phyloP scores from a whole-genome alignment of 2,888 invertebrate species.

The Himalopsyche japonica region DNA sequence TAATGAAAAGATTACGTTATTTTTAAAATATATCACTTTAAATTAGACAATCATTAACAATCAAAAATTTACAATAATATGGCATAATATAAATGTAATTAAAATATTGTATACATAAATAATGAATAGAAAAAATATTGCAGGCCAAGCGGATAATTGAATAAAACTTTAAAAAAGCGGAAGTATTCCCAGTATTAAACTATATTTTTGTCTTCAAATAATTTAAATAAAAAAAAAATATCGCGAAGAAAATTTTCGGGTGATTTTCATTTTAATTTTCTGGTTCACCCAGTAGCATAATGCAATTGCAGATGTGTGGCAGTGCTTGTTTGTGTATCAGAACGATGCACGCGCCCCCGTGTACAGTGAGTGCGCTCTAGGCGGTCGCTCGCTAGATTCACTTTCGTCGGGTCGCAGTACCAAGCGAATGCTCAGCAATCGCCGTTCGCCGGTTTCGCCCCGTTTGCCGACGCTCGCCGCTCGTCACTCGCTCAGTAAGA shows the following conservation, averaged over 20 bases:
- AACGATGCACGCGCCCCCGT: conserved; percentile 47
- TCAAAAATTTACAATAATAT: too few relatives aligned
- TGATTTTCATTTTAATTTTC: not conserved
- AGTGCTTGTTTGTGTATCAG: conserved; percentile 63
- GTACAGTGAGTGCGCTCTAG: not conserved
- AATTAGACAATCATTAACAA: too few relatives aligned
- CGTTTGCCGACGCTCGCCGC: not conserved
- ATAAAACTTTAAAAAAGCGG: too few relatives aligned
- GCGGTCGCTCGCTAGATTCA: conserved; percentile 49
- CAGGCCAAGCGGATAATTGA: too few relatives aligned
- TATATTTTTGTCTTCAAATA: too few relatives aligned
- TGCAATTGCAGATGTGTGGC: conserved; percentile 41
- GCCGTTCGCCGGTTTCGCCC: not conserved
- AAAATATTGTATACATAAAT: too few relatives aligned
- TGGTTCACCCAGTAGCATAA: not conserved
- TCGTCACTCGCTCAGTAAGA: conserved; percentile 52
- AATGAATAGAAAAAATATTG: too few relatives aligned
- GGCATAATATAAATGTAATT: too few relatives aligned
- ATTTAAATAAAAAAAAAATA: not conserved
- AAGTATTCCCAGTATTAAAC: too few relatives aligned
- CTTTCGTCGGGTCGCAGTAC: conserved; percentile 52
- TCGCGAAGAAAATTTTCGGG: not conserved
- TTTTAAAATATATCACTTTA: too few relatives aligned
- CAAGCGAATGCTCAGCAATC: not conserved
- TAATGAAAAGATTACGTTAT: too few relatives aligned